Conservation (phyloP, 2,888 invertebrate species). For the Chloroclysta siterata region DNA sequence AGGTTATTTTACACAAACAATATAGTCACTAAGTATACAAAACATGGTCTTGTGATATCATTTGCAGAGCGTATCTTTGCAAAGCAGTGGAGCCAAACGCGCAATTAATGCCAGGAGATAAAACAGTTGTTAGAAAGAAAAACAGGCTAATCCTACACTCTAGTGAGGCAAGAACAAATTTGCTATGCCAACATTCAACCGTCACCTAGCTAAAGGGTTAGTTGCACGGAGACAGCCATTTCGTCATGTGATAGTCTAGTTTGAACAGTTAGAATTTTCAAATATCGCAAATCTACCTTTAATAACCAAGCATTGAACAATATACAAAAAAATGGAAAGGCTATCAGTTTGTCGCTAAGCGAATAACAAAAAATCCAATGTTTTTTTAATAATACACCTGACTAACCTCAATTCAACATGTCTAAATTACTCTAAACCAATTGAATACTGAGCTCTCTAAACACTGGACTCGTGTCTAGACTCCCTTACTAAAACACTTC, state of each 20-base stretch:
- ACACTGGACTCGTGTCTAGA: background rate
- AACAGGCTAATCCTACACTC: constrained; percentile 77
- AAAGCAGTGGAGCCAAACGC: constrained; percentile 50
- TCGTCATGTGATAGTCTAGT: background rate
- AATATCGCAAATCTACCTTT: too few species aligned
- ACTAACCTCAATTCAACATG: background rate
- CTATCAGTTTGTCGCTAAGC: background rate
- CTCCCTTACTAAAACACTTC: constrained; percentile 18
- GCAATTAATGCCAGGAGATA: constrained; percentile 66
- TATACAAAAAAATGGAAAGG: too few species aligned
- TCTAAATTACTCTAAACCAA: background rate
- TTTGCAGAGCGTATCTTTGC: constrained; percentile 30
- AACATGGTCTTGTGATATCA: constrained; percentile 19
- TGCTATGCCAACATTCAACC: constrained; percentile 78
- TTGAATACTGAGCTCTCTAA: background rate
- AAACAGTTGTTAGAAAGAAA: constrained; percentile 75
- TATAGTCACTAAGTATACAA: constrained; percentile 12
- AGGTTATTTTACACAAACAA: constrained; percentile 14
- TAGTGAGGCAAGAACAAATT: constrained; percentile 80
- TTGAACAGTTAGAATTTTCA: too few species aligned
- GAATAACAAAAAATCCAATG: too few species aligned
- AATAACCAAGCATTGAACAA: too few species aligned
- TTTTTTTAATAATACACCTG: background rate
- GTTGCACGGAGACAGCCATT: constrained; percentile 39
- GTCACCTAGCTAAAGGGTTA: constrained; percentile 68